phyloP scores from a whole-genome alignment of 1,140 invertebrate genomes.

The honey bee (Apis mellifera) region Amel_HAv3.1 CM009932.2:14740001-14740500 shows the following conservation, averaged over 20 bases:
- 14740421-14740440: conserved; percentile 89
- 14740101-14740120: conserved; percentile 83
- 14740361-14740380: conserved; percentile 93
- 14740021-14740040: conserved; percentile 69
- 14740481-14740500: conserved; percentile 86
- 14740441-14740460: conserved; percentile 77
- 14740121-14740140: conserved; percentile 88
- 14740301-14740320: conserved; percentile 84
- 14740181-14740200: conserved; percentile 81
- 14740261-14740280: conserved; percentile 90
- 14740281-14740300: conserved; percentile 93
- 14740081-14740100: conserved; percentile 78
- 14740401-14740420: conserved; percentile 92
- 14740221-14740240: conserved; percentile 80
- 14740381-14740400: conserved; percentile 94
- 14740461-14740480: conserved; percentile 53
- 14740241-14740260: conserved; percentile 92
- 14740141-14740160: conserved; percentile 92
- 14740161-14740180: conserved; percentile 93
- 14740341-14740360: conserved; percentile 79
- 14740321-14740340: conserved; percentile 31
- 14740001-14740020: conserved; percentile 65
- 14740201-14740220: conserved; percentile 49
- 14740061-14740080: conserved; percentile 88
- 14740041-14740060: conserved; percentile 81